Percentiles rank a stretch among this genome's conserved stretches.
phyloP scores from a whole-genome alignment of 2,888 invertebrate species.

The Scaptomyza cyrtandrae region DNA sequence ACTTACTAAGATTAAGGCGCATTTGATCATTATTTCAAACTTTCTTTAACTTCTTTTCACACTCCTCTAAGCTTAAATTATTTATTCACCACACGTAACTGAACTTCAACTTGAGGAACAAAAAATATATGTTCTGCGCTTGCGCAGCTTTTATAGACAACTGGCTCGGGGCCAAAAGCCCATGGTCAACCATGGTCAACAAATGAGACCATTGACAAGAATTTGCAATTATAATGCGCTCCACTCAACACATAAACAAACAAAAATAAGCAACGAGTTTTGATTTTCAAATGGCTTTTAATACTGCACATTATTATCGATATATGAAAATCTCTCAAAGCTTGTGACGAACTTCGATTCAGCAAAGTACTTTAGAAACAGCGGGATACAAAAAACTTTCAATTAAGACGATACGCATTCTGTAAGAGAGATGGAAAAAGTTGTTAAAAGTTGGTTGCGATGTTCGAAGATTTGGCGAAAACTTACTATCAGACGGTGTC shows the following conservation, averaged over 20 bases:
- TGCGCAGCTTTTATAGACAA: slow-evolving; percentile 30
- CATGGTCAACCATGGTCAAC: slow-evolving; percentile 38
- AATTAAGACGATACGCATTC: slow-evolving; percentile 60
- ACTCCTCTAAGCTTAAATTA: slow-evolving; percentile 6
- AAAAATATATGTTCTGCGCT: slow-evolving; percentile 38
- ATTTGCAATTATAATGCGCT: slow-evolving; percentile 64
- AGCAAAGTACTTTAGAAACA: slow-evolving; percentile 32
- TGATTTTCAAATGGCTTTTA: slow-evolving; percentile 41
- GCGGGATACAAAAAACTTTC: not conserved
- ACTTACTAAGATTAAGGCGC: slow-evolving; percentile 44
- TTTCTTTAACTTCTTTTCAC: slow-evolving; percentile 15
- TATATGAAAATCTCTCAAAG: slow-evolving; percentile 6
- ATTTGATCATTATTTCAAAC: slow-evolving; percentile 38
- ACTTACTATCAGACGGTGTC: slow-evolving; percentile 85
- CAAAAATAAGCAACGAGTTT: slow-evolving; percentile 19
- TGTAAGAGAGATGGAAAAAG: slow-evolving; percentile 28
- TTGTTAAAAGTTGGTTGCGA: not conserved
- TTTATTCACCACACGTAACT: slow-evolving; percentile 32
- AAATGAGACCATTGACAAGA: slow-evolving; percentile 2
- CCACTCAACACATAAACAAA: slow-evolving; percentile 12
- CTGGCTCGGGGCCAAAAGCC: slow-evolving; percentile 33
- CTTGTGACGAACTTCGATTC: slow-evolving; percentile 28
- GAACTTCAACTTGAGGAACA: not conserved
- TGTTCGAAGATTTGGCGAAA: not conserved
- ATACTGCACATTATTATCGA: slow-evolving; percentile 40